Evolutionary conservation across 2,113 vertebrate genomes (phyloP).

Genomic region (Heterotis niloticus): DNA sequence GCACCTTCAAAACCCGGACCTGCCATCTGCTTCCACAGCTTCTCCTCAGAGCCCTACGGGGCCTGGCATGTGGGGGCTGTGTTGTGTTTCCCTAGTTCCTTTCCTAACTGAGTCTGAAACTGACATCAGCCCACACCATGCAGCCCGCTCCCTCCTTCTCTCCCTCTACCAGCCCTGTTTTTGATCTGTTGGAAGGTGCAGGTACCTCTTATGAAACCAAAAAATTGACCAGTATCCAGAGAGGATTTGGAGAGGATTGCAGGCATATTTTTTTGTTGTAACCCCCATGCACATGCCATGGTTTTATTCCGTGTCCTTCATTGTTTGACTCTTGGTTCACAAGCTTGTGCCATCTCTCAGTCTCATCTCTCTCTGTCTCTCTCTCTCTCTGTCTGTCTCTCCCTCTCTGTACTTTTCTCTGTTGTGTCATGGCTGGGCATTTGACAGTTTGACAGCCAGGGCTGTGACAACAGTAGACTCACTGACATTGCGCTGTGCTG

Average conservation of each 20-base stretch:
- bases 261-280: background rate
- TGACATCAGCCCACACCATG: background rate
- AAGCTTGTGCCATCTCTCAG: too few species aligned
- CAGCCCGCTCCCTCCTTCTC: too few species aligned
- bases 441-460: background rate
- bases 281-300: background rate
- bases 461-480: background rate
- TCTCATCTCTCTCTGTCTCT: background rate
- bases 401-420: background rate
- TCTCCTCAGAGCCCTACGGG: background rate
- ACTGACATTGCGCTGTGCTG: background rate
- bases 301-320: background rate
- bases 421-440: background rate
- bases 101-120: background rate
- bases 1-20: background rate
- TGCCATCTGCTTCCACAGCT: constrained; percentile 1
- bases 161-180: background rate
- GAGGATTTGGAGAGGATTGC: background rate
- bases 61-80: too few species aligned
- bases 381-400: background rate
- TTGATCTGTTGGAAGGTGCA: background rate
- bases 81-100: background rate
- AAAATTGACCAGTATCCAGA: background rate
- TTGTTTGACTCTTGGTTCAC: too few species aligned
- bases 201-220: background rate